These are phyloP conservation scores for Parauchenoglanis punctatus DNA, from an alignment of 2,797 vertebrate genomes.

Conservation along the genomic window DNA sequence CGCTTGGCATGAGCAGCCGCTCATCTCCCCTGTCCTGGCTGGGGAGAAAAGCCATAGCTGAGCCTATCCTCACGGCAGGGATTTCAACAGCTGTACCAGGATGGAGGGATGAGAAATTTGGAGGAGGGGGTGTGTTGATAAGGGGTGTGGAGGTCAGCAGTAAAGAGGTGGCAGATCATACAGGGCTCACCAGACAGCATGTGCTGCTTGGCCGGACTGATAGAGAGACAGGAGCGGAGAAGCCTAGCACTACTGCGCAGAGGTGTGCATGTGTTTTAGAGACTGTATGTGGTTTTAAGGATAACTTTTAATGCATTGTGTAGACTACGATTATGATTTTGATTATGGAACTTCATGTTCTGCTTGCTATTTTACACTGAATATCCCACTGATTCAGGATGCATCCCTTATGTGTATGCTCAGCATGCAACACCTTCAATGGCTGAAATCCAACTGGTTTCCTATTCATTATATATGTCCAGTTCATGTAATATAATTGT, in stretches of 20 bases:
- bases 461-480: neutral
- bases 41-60: conserved; percentile 71
- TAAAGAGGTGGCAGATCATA: conserved; percentile 89
- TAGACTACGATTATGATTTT: neutral
- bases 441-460: neutral
- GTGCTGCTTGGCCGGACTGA: conserved; percentile 84
- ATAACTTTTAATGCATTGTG: neutral
- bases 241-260: conserved; percentile 68
- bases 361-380: neutral
- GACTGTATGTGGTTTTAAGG: neutral
- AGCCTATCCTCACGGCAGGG: conserved; percentile 76
- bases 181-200: conserved; percentile 85
- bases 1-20: conserved; percentile 54
- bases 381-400: neutral
- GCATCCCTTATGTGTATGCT: neutral
- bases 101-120: conserved; percentile 61
- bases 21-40: conserved; percentile 78
- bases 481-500: neutral
- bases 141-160: conserved; percentile 92
- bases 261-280: conserved; percentile 63
- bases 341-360: neutral
- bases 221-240: conserved; percentile 73
- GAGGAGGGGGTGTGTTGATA: conserved; percentile 77
- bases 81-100: conserved; percentile 76
- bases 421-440: neutral